Percentiles rank a stretch among this genome's conserved stretches.
These are phyloP conservation scores for Aphrocallistes beatrix DNA, from an alignment of 37 sponge, comb jelly and placozoan species.

Conservation along the genomic window DNA sequence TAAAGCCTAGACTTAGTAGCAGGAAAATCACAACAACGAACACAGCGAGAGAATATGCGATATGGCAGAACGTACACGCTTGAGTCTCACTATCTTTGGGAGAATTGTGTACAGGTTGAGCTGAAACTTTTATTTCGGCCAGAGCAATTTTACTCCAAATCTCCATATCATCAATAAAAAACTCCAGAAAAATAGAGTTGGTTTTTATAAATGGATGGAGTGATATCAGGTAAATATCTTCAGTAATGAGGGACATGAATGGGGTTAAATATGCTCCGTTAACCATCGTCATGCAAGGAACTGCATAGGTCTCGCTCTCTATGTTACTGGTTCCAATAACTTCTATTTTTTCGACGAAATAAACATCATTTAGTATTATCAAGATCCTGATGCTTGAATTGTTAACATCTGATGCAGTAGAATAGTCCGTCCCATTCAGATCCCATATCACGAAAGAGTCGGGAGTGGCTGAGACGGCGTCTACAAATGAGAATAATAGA, in stretches of 20 bases:
- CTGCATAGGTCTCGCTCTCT: neutral
- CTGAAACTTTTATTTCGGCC: neutral
- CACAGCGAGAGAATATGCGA: too few species aligned
- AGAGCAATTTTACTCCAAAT: neutral
- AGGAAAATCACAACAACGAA: too few species aligned
- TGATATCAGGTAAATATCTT: neutral
- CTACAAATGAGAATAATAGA: too few species aligned
- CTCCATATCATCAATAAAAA: neutral
- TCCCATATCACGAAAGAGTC: neutral
- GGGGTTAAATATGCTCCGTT: too few species aligned
- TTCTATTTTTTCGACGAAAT: neutral
- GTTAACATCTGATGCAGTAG: neutral
- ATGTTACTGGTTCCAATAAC: neutral
- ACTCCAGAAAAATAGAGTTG: neutral
- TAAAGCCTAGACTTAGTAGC: too few species aligned
- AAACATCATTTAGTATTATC: neutral
- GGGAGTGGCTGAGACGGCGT: neutral
- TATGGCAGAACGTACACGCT: too few species aligned
- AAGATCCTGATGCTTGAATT: neutral
- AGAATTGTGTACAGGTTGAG: too few species aligned
- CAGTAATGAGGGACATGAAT: too few species aligned
- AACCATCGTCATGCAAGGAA: neutral
- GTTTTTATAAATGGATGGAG: neutral
- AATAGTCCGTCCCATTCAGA: neutral
- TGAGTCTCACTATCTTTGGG: too few species aligned